Conservation (phyloP, 2,888 invertebrate genomes). For the Flexamia atlantica region DNA sequence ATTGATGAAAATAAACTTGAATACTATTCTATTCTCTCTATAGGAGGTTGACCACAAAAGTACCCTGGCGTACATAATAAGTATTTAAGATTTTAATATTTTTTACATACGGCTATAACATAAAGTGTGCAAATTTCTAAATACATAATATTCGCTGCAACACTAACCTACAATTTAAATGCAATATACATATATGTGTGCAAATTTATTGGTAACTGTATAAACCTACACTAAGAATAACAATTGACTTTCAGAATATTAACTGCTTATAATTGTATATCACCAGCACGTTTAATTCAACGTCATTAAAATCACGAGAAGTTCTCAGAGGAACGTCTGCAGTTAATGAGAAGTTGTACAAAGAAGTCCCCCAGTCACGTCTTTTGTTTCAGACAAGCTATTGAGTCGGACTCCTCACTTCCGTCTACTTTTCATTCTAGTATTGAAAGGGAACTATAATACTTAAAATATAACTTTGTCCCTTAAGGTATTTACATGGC, state of each 20-base stretch:
- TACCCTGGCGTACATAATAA: no score
- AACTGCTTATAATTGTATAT: neutral
- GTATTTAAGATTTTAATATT: no score
- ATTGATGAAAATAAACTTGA: no score
- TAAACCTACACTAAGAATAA: neutral
- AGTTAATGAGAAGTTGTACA: slow-evolving; percentile 39
- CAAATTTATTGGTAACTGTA: no score
- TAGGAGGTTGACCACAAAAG: no score
- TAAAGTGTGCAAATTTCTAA: no score
- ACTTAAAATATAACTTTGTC: neutral
- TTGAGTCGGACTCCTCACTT: slow-evolving; percentile 20
- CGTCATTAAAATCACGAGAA: slow-evolving; percentile 19
- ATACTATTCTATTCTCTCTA: no score
- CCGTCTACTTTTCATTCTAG: slow-evolving; percentile 35
- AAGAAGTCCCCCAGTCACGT: slow-evolving; percentile 36
- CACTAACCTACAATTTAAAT: no score
- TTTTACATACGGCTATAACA: no score
- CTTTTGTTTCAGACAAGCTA: slow-evolving; percentile 35
- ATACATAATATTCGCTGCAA: no score
- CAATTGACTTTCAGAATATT: neutral
- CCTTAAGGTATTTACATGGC: no score
- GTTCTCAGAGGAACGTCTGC: slow-evolving; percentile 8
- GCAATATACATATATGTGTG: no score
- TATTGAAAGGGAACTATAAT: slow-evolving; percentile 24
- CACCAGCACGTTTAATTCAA: neutral